Percentiles rank a stretch among this genome's conserved stretches.
These are phyloP conservation scores for Amyelois transitella DNA, from an alignment of 1,140 invertebrate species.

Conservation along the genomic window DNA sequence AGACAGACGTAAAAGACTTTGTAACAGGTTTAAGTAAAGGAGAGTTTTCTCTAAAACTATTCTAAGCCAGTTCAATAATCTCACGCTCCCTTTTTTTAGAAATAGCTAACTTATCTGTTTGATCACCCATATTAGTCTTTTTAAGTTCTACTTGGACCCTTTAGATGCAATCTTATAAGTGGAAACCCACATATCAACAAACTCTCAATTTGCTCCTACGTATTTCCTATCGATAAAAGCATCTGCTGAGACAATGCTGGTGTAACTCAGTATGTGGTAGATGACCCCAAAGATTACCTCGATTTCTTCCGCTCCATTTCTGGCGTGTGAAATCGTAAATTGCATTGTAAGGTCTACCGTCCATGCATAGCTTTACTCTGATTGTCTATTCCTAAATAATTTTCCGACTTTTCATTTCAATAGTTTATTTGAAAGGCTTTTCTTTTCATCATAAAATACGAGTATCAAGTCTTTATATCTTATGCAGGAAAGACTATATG, in stretches of 20 bases:
- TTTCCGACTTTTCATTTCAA: background rate
- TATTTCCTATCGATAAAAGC: conserved; percentile 17
- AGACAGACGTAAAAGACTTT: too few species aligned
- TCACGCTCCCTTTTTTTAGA: too few species aligned
- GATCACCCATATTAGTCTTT: background rate
- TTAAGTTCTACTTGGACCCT: background rate
- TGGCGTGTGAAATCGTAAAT: conserved; percentile 13
- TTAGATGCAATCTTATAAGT: conserved; percentile 7
- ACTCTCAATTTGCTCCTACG: conserved; percentile 1
- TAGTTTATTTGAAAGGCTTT: too few species aligned
- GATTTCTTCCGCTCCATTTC: conserved; percentile 23
- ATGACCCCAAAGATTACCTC: conserved; percentile 25
- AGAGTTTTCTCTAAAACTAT: too few species aligned
- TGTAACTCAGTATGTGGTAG: conserved; percentile 23
- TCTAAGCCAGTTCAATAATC: too few species aligned
- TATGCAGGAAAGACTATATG: too few species aligned
- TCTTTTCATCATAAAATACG: too few species aligned
- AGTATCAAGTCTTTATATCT: too few species aligned
- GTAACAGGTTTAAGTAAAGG: too few species aligned
- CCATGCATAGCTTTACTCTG: background rate
- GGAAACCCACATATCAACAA: conserved; percentile 1
- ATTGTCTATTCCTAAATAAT: background rate
- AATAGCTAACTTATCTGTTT: too few species aligned
- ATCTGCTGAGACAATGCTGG: conserved; percentile 20
- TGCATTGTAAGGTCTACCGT: background rate